These are phyloP conservation scores for Fulica atra DNA, from an alignment of 2,113 vertebrate genomes.

Conservation along the genomic window DNA sequence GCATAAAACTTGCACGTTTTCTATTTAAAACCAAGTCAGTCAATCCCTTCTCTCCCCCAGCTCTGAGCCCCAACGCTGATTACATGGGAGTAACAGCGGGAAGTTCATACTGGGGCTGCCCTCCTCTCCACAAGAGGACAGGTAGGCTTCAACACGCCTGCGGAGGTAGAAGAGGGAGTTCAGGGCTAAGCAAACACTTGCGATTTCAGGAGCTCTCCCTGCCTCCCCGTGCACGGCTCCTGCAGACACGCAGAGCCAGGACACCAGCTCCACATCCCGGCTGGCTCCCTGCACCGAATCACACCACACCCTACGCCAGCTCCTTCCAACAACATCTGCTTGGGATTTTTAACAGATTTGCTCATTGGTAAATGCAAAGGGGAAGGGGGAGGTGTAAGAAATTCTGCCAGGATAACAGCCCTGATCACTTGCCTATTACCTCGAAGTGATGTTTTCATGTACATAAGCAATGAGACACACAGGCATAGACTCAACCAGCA, in stretches of 20 bases:
- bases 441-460: not conserved
- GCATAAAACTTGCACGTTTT: not conserved
- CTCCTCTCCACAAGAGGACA: not conserved
- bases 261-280: not conserved
- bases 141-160: fast-evolving
- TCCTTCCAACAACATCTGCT: constrained; percentile 51
- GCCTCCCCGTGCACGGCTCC: not conserved
- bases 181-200: not conserved
- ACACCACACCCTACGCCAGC: not conserved
- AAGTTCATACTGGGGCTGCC: fast-evolving
- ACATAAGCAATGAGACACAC: not conserved
- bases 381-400: not conserved
- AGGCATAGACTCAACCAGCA: not conserved
- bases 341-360: constrained; percentile 39
- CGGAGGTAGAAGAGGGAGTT: fast-evolving
- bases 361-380: not conserved
- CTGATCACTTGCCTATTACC: not conserved
- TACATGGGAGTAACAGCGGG: fast-evolving
- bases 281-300: not conserved
- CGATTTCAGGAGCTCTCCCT: not conserved
- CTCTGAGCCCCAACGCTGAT: not conserved
- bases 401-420: not conserved
- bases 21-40: not conserved
- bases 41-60: not conserved
- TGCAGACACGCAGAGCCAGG: not conserved